A percentile compares a stretch with the other conserved stretches of the same genome.
Evolutionary conservation across 2,888 invertebrate genomes (phyloP).

Genomic region (Geophilus truncorum): DNA sequence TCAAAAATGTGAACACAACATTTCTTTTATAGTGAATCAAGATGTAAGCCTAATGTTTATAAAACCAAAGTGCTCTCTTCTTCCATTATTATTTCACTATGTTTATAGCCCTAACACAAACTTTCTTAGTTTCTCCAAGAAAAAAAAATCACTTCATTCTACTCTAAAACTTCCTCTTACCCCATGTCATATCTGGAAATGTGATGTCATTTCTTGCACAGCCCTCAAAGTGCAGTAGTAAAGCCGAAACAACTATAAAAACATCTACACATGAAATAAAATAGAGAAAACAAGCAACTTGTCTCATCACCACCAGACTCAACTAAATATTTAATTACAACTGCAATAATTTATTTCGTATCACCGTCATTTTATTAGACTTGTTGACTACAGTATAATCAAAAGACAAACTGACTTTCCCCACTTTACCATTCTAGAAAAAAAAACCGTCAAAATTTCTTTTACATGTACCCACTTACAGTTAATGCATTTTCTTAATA

Average conservation of each 20-base stretch:
- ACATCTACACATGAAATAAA: background rate
- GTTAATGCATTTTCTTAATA: too few species aligned
- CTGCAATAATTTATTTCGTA: too few species aligned
- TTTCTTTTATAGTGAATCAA: background rate
- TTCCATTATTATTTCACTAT: background rate
- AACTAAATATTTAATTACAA: too few species aligned
- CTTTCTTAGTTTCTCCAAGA: background rate
- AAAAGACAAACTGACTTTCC: too few species aligned
- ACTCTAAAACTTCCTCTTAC: background rate
- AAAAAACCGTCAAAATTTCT: too few species aligned
- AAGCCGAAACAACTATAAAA: background rate
- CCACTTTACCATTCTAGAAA: too few species aligned
- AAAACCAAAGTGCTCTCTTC: background rate
- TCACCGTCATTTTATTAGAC: too few species aligned
- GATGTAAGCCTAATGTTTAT: background rate
- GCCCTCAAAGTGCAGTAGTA: too few species aligned
- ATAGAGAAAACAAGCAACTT: background rate
- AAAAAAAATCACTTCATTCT: background rate
- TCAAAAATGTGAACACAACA: background rate
- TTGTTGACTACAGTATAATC: too few species aligned
- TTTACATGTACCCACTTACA: too few species aligned
- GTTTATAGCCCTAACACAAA: background rate
- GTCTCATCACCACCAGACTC: too few species aligned
- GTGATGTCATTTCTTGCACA: background rate
- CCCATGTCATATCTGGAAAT: background rate